Evolutionary conservation across 2,888 invertebrate genomes (phyloP).

Genomic region (Caenorhabditis sp.): DNA sequence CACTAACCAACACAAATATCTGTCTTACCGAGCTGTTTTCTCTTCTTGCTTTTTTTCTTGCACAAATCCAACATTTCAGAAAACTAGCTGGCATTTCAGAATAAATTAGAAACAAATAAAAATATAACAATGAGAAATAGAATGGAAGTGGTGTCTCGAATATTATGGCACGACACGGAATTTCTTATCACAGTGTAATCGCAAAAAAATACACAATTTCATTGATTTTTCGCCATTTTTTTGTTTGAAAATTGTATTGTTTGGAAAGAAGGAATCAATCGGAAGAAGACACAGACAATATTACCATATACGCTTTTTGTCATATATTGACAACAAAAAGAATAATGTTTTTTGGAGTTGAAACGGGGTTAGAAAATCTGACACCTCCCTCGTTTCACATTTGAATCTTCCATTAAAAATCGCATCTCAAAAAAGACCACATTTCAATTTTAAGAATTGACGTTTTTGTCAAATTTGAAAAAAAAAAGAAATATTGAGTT

Average conservation of each 20-base stretch:
- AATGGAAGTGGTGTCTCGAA: too few species aligned
- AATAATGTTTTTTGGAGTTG: too few species aligned
- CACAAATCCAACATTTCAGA: neutral
- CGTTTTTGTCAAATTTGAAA: neutral
- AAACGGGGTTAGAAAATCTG: neutral
- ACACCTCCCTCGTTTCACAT: neutral
- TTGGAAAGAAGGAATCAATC: too few species aligned
- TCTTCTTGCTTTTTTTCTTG: neutral
- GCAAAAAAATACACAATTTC: neutral
- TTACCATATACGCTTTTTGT: too few species aligned
- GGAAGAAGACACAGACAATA: too few species aligned
- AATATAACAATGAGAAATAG: too few species aligned
- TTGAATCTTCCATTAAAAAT: neutral
- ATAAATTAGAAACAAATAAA: neutral
- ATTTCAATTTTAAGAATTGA: too few species aligned
- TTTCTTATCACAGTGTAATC: neutral
- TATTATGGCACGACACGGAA: neutral
- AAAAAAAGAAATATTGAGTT: neutral
- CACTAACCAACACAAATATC: neutral
- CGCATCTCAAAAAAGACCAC: too few species aligned
- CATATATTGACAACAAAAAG: too few species aligned
- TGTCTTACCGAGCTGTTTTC: neutral
- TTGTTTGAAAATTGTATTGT: too few species aligned
- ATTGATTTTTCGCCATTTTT: neutral
- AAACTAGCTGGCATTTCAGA: neutral